Base-by-base conservation (phyloP, 2,113 vertebrate genomes). In the Thinocorus orbignyianus region DNA sequence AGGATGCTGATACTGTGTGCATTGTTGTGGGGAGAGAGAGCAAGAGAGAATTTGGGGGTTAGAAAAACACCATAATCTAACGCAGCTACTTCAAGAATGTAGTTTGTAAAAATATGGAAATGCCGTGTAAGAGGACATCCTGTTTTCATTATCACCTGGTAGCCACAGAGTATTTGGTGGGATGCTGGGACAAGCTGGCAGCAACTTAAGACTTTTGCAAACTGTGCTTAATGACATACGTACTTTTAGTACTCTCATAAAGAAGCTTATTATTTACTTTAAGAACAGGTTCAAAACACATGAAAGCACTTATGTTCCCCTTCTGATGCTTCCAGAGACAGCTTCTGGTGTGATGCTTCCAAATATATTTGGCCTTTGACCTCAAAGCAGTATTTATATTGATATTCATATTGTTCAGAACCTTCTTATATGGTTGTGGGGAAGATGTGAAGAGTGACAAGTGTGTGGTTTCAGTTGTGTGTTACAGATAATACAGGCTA, bases 331-430 rank as follows among this genome's bases (percentile, higher is more conserved):
- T 84, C 73, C 57, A 58, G 77, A 92, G 42, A 48, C 28, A 37
- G 19, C 44, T 91, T 89, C 78, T 95, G 84, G 39, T 81, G 37
- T 57, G 62, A 61, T 72, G 35, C 23, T 49, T 93, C 71, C 28
- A 33, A 82, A 71, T 20, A 31, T 57, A 55, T 79, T 84, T 87
- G 68, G 64, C 37, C 41, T 64, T 76, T 86, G 71, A 49, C 82
- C 54, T 86, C 37, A 79, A 74, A 86, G 74, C 52, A 76, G 48
- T 71, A 48, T 41, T 90, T 76, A 22, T 16, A 14, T 52, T 60
- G 28, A 17, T 85, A 15, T 44, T 94, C 41, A 17, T 41, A 44
- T 41, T 78, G 51, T 62, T 68, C 91, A 62, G 64, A 69, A 17
- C 12, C 1, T 91, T 92, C 39, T 82, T 74, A 20, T 35, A 30